Evolutionary conservation across 2,113 vertebrate species (phyloP), one percentile per base, ranked within the genome.

Genomic region (Mirounga angustirostris): DNA sequence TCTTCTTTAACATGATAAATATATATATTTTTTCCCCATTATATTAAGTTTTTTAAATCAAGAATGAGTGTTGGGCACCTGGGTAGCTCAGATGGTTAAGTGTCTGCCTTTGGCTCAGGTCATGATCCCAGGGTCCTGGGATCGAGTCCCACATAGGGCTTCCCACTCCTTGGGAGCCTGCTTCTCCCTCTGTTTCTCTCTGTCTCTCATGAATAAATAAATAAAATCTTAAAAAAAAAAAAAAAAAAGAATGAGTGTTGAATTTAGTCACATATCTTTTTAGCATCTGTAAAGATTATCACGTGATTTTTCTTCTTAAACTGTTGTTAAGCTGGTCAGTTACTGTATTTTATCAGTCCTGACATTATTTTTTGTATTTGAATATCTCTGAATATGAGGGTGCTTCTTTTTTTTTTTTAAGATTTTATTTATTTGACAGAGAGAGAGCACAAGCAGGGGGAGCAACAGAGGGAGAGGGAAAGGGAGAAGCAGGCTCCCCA

Each of bases 241-340:
- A 40, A 36, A 40, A 40, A 40, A 40, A 43, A 43, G 40, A 43
- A 43, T 43, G 40, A 43, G 40, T 43, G 4, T 67, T 87, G 56
- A 76, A 73, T 93, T 95, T 93, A 63, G 33, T 92, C 50, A 94
- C 1, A 22, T 43, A 74, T 36, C 22, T 71, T 96, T 84, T 85
- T 63, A 91, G 50, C 33, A 56, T 65, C 26, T 80, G 2, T 83
- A 80, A 79, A 43, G 59, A 71, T 86, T 43, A 59, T 65, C 65
- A 11, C 67, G 13, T 65, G 54, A 63, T 80, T 91, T 95, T 84
- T 36, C 13, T 85, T 33, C 36, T 95, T 87, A n/a, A 46, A 69
- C 26, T 50, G 43, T 80, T 97, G 13, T 78, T 56, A 89, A 92
- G 46, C 26, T 46, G 21, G 7, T 40, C 11, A 58, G 5, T 78